Percentiles rank a stretch among this genome's conserved stretches.
These are phyloP conservation scores for Campylomormyrus tamandua DNA, from an alignment of 2,113 vertebrate species.

Conservation along the genomic window DNA sequence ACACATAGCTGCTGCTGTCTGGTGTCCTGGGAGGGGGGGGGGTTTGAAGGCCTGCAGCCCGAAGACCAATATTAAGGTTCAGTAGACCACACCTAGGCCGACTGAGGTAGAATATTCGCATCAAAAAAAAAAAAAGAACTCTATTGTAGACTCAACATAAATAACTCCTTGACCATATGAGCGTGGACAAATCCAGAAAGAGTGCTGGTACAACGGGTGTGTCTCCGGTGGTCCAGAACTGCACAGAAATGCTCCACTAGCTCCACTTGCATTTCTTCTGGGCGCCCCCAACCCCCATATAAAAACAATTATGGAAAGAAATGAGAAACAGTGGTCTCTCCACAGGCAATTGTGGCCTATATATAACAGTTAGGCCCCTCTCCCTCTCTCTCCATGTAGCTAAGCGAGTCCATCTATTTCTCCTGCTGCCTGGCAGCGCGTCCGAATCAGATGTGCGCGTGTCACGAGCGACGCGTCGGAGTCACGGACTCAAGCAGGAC, in stretches of 20 bases:
- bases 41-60: constrained; percentile 13
- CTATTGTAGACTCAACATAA: constrained; percentile 9
- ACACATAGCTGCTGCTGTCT: neutral
- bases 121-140: constrained; percentile 19
- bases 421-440: neutral
- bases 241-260: constrained; percentile 39
- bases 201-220: neutral
- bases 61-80: constrained; percentile 13
- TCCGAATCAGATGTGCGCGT: neutral
- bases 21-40: neutral
- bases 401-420: constrained; percentile 20
- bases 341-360: constrained; percentile 41
- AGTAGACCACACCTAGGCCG: neutral
- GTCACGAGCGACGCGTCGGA: neutral
- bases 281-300: constrained; percentile 36
- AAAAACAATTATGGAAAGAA: constrained; percentile 47
- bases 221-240: constrained; percentile 44
- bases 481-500: neutral
- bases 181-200: neutral
- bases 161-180: neutral
- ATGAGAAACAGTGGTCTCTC: constrained; percentile 42
- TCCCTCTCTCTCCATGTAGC: constrained; percentile 22
- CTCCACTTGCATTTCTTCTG: constrained; percentile 46
- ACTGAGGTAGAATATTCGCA: constrained; percentile 10
- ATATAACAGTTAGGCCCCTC: constrained; percentile 36